phyloP scores from a whole-genome alignment of 2,888 invertebrate species.

The Peribatodes rhomboidaria region DNA sequence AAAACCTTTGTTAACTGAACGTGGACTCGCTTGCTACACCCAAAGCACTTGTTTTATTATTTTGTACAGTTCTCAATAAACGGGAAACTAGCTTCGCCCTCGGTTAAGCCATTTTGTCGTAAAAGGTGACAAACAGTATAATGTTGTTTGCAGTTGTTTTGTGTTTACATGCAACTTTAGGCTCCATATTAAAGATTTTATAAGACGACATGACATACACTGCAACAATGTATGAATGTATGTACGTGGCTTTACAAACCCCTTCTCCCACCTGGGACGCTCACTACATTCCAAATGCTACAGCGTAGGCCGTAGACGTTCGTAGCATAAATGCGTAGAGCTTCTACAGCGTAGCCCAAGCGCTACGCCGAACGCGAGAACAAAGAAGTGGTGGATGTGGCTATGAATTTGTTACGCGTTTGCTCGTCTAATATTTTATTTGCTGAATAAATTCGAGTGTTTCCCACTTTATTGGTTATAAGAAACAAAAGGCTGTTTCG shows the following conservation, averaged over 20 bases:
- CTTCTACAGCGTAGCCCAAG: conserved; percentile 50
- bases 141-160: neutral
- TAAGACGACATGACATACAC: neutral
- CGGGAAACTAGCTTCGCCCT: too few relatives aligned
- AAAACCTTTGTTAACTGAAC: too few relatives aligned
- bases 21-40: too few relatives aligned
- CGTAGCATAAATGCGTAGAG: conserved; percentile 30
- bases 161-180: neutral
- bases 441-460: conserved; percentile 13
- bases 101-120: too few relatives aligned
- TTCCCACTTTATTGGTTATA: conserved; percentile 8
- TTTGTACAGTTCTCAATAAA: too few relatives aligned
- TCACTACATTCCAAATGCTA: conserved; percentile 48
- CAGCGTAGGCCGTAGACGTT: conserved; percentile 48
- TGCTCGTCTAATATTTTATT: conserved; percentile 17
- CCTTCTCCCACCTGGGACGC: conserved; percentile 31
- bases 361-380: conserved; percentile 42
- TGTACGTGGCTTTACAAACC: conserved; percentile 20
- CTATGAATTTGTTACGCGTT: conserved; percentile 29
- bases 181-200: neutral
- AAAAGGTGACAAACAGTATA: neutral
- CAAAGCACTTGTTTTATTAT: too few relatives aligned
- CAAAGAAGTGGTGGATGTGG: conserved; percentile 38
- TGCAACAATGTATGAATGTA: neutral
- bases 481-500: conserved; percentile 9